Evolutionary conservation across 30 jellyfish, hydroid and myxozoan genomes (phyloP), one percentile per base, ranked within the genome.

Genomic region (Rhopilema esculentum): DNA sequence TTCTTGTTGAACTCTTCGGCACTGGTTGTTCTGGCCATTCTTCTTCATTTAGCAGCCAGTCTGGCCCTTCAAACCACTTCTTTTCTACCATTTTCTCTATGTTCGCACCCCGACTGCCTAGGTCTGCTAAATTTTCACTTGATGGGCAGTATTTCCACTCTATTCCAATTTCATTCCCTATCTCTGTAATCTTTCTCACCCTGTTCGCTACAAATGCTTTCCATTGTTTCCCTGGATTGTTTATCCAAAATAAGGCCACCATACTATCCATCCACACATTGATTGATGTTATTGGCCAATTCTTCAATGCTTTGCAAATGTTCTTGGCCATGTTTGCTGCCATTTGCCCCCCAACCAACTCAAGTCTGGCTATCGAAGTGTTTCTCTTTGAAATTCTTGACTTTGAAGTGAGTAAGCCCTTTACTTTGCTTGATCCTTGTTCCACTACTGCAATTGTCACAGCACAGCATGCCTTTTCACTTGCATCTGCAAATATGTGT

Each of bases 291-390:
- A 73, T 52, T 19, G 83, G 82, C 29, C 23, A 76, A 18, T 18
- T 51, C 79, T 83, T 66, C 48, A 72, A 49, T 29, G 89, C 90
- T 27, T 33, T 57, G n/a, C 82, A 22, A 20, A 69, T 25, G 67
- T 83, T 90, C 22, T 76, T 83, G 49, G 70, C 68, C 76, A 71
- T 32, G 85, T 73, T 90, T 33, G 95, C 95, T 22, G 81, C 95
- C 91, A 90, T 90, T 19, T 83, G 95, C 24, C 91, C 91, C 1
- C 85, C 82, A 16, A 75, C 66, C 75, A 82, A 79, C 81, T 90
- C 97, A 75, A 90, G 62, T 72, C 91, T 91, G n/a, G 97, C 88
- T 63, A 90, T 90, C 21, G 95, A 24, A 20, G 90, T 50, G 66
- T 76, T 62, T 67, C 66, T 89, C 89, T 89, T 83, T 64, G 91